These are phyloP conservation scores for Leptinotarsa undecemlineata DNA, from an alignment of 1,140 invertebrate species.

Conservation along the genomic window DNA sequence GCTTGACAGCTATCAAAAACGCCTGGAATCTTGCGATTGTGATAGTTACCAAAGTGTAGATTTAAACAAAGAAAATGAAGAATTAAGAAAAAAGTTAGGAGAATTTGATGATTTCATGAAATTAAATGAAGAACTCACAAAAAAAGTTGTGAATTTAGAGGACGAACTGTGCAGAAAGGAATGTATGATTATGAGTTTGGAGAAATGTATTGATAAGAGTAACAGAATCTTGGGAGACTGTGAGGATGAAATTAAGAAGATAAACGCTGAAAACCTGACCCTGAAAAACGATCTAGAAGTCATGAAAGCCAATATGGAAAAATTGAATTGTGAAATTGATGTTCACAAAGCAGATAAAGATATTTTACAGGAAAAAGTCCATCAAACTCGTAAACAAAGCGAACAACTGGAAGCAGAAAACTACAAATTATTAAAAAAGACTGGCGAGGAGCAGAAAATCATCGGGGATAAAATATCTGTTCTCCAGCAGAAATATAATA, in stretches of 20 bases:
- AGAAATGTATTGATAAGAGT: conserved; percentile 21
- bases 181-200: conserved; percentile 12
- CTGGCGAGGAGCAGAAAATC: background rate
- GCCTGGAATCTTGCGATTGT: background rate
- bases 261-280: conserved; percentile 3
- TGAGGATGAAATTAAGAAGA: conserved; percentile 19
- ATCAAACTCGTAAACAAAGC: background rate
- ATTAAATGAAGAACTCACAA: background rate
- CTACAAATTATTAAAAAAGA: conserved; percentile 3
- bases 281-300: background rate
- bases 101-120: background rate
- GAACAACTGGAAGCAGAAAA: conserved; percentile 9
- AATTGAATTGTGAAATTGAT: background rate
- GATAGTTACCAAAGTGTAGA: background rate
- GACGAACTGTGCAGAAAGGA: conserved; percentile 13
- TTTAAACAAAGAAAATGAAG: background rate
- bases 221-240: conserved; percentile 19
- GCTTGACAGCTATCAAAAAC: background rate
- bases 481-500: conserved; percentile 1
- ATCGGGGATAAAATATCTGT: background rate
- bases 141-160: background rate
- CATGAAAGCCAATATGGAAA: background rate
- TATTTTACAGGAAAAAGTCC: background rate
- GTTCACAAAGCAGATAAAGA: background rate
- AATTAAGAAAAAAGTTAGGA: background rate